Evolutionary conservation across 2,888 invertebrate genomes (phyloP), one percentile per base, ranked within the genome.

Genomic region (Agrotis clavis): DNA sequence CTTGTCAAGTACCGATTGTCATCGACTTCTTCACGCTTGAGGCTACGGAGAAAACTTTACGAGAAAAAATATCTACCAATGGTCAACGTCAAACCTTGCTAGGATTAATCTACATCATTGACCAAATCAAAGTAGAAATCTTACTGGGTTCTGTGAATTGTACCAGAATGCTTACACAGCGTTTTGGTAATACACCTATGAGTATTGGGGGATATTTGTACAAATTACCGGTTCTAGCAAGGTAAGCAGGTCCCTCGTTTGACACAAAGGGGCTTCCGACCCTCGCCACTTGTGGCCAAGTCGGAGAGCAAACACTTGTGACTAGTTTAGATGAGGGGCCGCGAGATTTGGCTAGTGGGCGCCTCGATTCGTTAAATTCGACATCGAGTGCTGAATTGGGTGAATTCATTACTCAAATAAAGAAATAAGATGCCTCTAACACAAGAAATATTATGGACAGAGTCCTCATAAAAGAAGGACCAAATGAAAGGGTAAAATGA

Each of bases 231-330:
- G 88, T 91, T 88, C 87, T 86, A 86, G 88, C 89, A 90, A 91
- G 88, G 89, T 90, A 88, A 90, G 90, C 90, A 87, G 89, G 85
- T 86, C 87, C 87, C 88, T 89, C 86, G 88, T 87, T 86, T 82
- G 86, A 86, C 79, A 91, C 86, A 91, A 92, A 92, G 89, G 91
- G 91, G 90, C 86, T 88, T 84, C 84, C 89, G 89, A 90, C 92
- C 94, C 94, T 87, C 90, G 87, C 89, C 90, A 90, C 89, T 93
- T 91, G 92, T 88, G 91, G 90, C 90, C 87, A 90, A 91, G 89
- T 87, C 91, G 86, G 82, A 90, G 90, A 90, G 90, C 92, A 95
- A 94, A 94, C 92, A 92, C 90, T 92, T 91, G 91, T 89, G 91
- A 74, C 71, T 73, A 74, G 82, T 85, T 72, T 82, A 85, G 86